These are phyloP conservation scores for Labia minor DNA, from an alignment of 2,888 invertebrate genomes.

Conservation along the genomic window DNA sequence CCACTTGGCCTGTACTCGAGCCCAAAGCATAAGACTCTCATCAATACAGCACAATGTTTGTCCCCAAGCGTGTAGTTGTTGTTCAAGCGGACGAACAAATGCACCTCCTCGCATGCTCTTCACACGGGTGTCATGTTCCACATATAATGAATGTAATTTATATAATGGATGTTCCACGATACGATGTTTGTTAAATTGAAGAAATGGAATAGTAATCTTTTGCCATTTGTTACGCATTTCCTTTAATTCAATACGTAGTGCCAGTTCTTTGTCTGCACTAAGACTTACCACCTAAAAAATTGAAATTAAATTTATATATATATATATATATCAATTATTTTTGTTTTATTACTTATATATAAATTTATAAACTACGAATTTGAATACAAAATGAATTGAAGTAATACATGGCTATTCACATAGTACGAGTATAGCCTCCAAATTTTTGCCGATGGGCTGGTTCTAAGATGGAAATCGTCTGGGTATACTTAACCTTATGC, in stretches of 20 bases:
- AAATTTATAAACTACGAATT: too few relatives aligned
- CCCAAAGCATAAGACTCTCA: background rate
- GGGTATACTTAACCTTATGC: too few relatives aligned
- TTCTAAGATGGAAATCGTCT: too few relatives aligned
- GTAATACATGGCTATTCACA: too few relatives aligned
- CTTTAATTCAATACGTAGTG: slow-evolving; percentile 57
- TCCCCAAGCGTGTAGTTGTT: background rate
- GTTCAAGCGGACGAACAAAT: background rate
- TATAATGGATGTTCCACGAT: background rate
- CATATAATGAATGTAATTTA: background rate
- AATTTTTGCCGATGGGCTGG: too few relatives aligned
- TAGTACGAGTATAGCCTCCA: too few relatives aligned
- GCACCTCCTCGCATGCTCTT: background rate
- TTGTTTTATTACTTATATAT: too few relatives aligned
- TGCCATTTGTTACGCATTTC: slow-evolving; percentile 74
- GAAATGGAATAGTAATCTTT: background rate
- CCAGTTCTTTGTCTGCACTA: slow-evolving; percentile 67
- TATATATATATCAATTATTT: too few relatives aligned
- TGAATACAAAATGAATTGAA: too few relatives aligned
- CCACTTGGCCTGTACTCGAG: background rate
- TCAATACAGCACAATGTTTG: background rate
- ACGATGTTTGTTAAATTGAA: background rate
- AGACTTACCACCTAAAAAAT: slow-evolving; percentile 67
- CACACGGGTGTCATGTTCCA: background rate
- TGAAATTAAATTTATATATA: too few relatives aligned